Evolutionary conservation across 2,888 invertebrate genomes (phyloP).

Genomic region (Bellardia bayeri): DNA sequence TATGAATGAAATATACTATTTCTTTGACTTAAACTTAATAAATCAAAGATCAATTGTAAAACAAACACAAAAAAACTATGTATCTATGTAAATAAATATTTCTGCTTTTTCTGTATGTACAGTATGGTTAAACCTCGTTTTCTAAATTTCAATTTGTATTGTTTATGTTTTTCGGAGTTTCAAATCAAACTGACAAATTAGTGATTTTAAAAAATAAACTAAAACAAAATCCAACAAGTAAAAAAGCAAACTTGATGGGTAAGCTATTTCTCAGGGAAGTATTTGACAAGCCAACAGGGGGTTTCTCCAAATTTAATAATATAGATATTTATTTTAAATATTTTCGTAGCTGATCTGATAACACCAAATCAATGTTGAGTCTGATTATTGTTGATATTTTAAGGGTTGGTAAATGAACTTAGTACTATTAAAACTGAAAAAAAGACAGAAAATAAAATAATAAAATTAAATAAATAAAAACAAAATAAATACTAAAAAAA

Average conservation of each 20-base stretch:
- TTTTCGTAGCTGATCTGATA: slow-evolving; percentile 20
- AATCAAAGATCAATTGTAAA: slow-evolving; percentile 28
- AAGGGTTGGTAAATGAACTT: slow-evolving; percentile 14
- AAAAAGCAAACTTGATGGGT: slow-evolving; percentile 1
- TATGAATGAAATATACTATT: slow-evolving; percentile 47
- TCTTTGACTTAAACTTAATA: slow-evolving; percentile 25
- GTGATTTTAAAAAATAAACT: background rate
- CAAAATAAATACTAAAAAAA: slow-evolving; percentile 48
- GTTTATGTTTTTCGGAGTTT: slow-evolving; percentile 12
- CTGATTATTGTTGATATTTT: background rate
- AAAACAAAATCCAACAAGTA: slow-evolving; percentile 2
- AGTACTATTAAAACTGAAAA: slow-evolving; percentile 50
- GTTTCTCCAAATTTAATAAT: background rate
- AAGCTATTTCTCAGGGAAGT: slow-evolving; percentile 17
- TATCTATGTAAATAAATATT: background rate
- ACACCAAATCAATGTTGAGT: slow-evolving; percentile 11
- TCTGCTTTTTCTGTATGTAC: background rate
- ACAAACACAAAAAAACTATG: slow-evolving; percentile 30
- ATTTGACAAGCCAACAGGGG: background rate
- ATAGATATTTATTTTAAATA: slow-evolving; percentile 16
- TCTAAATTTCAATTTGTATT: slow-evolving; percentile 8
- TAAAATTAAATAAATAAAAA: slow-evolving; percentile 40
- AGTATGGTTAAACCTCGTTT: slow-evolving; percentile 19
- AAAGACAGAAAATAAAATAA: slow-evolving; percentile 17
- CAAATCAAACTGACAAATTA: slow-evolving; percentile 45